A percentile compares a stretch with the other conserved stretches of the same genome.
Evolutionary conservation across 2,797 vertebrate genomes (phyloP).

Genomic region (Microcaecilia unicolor): DNA sequence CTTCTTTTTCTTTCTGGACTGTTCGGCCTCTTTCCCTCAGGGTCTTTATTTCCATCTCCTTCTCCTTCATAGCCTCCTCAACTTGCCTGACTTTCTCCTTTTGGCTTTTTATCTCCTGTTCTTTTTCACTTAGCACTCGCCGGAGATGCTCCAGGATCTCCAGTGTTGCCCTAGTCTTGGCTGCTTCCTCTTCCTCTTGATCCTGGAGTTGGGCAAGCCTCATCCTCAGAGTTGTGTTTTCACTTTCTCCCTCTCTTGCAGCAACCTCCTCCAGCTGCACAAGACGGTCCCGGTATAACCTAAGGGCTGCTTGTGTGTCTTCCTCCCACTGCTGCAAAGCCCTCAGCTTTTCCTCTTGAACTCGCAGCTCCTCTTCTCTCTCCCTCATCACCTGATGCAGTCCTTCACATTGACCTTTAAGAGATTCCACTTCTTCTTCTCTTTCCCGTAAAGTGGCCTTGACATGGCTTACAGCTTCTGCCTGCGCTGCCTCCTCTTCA

Average conservation of each 20-base stretch:
- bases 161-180: too few species aligned
- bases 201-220: conserved; percentile 8
- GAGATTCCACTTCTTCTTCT: conserved; percentile 5
- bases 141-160: conserved; percentile 22
- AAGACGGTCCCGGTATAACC: conserved; percentile 24
- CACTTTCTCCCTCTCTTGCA: conserved; percentile 6
- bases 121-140: too few species aligned
- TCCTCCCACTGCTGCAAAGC: conserved; percentile 13
- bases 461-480: conserved; percentile 14
- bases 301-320: conserved; percentile 20
- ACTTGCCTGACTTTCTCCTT: too few species aligned
- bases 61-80: too few species aligned
- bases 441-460: conserved; percentile 12
- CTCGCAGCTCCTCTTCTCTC: conserved; percentile 25
- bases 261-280: conserved; percentile 20
- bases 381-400: conserved; percentile 1
- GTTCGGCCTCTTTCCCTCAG: too few species aligned
- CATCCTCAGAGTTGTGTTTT: conserved; percentile 15
- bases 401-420: not conserved
- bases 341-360: conserved; percentile 23
- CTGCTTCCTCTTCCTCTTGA: too few species aligned
- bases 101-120: too few species aligned
- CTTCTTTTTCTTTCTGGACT: conserved; percentile 11
- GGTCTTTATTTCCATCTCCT: too few species aligned
- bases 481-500: conserved; percentile 8